Evolutionary conservation across 2,888 invertebrate genomes (phyloP), one percentile per base, ranked within the genome.

Genomic region (Octodonta nipae): DNA sequence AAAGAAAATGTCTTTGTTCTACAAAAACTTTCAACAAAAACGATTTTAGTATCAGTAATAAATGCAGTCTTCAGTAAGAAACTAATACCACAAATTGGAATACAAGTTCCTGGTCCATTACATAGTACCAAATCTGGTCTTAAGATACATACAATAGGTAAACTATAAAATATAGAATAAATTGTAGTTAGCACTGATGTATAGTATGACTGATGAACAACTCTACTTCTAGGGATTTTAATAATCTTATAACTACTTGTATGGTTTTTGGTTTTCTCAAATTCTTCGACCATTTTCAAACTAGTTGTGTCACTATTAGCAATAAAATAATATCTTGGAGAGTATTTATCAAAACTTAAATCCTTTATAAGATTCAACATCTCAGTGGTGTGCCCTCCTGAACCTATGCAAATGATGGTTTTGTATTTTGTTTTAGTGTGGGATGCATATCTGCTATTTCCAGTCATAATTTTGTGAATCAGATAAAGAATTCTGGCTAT

Each of bases 81-180:
- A 10, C 78, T 80, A 32, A 81, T 70, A 33, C 81, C 46, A 64
- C 91, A 91, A 33, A 93, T 66, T 3, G 96, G 96, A 37, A 98
- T 71, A 60, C 96, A 95, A 4, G 92, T 95, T 5, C 95, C 95
- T 26, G 96, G 96, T 0, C 98, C 96, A 66, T 96, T 93, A 61
- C 86, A 89, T 28, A 91, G 63, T 47, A 91, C 71, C 45, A 92
- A 56, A 58, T 88, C 76, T 1, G 95, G 93, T 41, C 70, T 71
- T 46, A 76, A 69, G 29, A 62, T 67, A 46, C 73, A 67, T 16
- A 89, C 61, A 10, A 86, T 46, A 35, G 81, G 81, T 49, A 85
- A 56, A 32, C 78, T 74, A 46, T 68, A 66, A 1, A 80, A 37
- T n/a, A 73, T 66, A 1, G 92, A 77, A 56, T 71, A 64, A 0